phyloP scores from a whole-genome alignment of 2,113 vertebrate genomes.

The Hippocampus zosterae region DNA sequence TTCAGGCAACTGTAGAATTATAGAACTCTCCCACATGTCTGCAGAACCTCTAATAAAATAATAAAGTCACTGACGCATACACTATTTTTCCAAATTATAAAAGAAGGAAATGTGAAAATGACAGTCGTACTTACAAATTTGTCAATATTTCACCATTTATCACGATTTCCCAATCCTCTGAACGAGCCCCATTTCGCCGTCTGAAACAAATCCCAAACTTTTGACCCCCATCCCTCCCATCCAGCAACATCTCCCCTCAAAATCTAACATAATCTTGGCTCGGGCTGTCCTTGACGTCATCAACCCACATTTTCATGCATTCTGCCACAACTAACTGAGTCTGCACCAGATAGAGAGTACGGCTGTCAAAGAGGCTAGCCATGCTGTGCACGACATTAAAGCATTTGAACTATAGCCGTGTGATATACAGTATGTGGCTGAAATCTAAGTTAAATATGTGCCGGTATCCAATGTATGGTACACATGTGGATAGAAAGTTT shows the following conservation, averaged over 20 bases:
- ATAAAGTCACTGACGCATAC: background rate
- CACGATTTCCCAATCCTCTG: conserved; percentile 33
- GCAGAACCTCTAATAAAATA: background rate
- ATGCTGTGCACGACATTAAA: background rate
- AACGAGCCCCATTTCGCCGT: conserved; percentile 38
- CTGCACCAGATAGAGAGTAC: conserved; percentile 1
- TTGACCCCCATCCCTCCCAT: conserved; percentile 47
- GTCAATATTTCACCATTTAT: conserved; percentile 49
- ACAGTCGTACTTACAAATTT: conserved; percentile 46
- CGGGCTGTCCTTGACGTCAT: conserved; percentile 60
- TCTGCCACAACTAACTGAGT: conserved; percentile 53
- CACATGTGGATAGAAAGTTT: conserved; percentile 6
- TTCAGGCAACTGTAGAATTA: background rate
- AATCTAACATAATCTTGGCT: conserved; percentile 56
- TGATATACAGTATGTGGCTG: conserved; percentile 9
- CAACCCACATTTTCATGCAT: conserved; percentile 49
- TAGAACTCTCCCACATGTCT: background rate
- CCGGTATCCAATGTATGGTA: background rate
- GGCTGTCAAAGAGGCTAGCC: conserved; percentile 12
- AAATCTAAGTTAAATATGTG: conserved; percentile 8
- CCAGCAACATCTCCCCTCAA: conserved; percentile 56
- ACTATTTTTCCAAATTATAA: conserved; percentile 11
- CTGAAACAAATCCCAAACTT: conserved; percentile 46
- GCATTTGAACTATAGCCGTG: background rate
- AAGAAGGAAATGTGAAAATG: conserved; percentile 50